Base-by-base conservation (phyloP, 2,797 vertebrate species). In the Eremophila alpestris region DNA sequence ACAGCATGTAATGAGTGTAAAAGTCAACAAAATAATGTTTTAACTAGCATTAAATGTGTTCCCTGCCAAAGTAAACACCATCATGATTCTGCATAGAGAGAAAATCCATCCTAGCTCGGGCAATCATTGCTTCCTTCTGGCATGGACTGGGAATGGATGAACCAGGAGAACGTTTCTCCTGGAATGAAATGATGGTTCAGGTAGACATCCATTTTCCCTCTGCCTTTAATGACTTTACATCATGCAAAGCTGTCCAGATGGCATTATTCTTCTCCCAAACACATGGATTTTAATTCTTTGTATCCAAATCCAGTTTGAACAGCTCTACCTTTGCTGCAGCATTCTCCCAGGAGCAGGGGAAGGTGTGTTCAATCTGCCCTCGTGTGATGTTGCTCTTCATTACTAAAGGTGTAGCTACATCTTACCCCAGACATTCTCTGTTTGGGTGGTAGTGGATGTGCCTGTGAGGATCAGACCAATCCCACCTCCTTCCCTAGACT, bases 21-120 rank as follows among this genome's bases (percentile, higher is more conserved):
- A 97, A 96, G 83, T 96, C 95, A 96, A 95, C 84, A 95, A 79
- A 90, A 92, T 92, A 56, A 21, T 36, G 41, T 34, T 93, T 92
- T 91, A 93, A 85, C 82, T 65, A 84, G 70, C 43, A 87, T 69
- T 91, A 89, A 92, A 83, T 92, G 89, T 93, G 38, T 68, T 95
- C 85, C 59, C 68, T 91, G 65, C 34, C 85, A 96, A 90, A 87
- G 80, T 85, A 97, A 96, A 96, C 71, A 90, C 34, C 41, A 68
- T 54, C 55, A 27, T 16, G 10, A 30, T 85, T 69, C 62, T 69
- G 29, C 91, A 81, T 87, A 75, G 77, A 92, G 82, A 83, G 82
- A 73, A 94, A 90, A 90, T 48, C 65, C 58, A 73, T 69, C 51
- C 79, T 92, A 58, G 76, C 55, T 40, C 27, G 59, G 86, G 69